Evolutionary conservation across 2,113 vertebrate species (phyloP), one percentile per base, ranked within the genome.

Genomic region (Gopherus flavomarginatus): DNA sequence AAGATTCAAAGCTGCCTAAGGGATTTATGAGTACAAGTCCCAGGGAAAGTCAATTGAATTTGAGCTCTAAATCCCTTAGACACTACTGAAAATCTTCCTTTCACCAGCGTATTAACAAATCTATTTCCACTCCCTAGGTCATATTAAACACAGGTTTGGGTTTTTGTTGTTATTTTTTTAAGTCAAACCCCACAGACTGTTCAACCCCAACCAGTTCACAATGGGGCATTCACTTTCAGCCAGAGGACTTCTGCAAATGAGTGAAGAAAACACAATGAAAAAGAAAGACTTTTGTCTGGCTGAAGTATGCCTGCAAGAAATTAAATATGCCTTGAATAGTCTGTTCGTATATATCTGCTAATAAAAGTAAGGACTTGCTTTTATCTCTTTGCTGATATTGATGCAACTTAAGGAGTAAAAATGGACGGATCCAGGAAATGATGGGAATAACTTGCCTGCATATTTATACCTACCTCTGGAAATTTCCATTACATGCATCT

Each of bases 321-420:
- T n/a, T 1, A 5, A 94, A 81, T 79, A 44, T 83, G 31, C 80
- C 50, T 85, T 90, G 86, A 96, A 95, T 78, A 94, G 94, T 86
- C 92, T 89, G 65, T 90, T 96, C 91, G 81, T 65, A 77, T 82
- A 77, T 84, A 83, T 81, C 96, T 92, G 87, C 54, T 93, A 90
- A 93, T 94, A 95, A 96, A 97, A 96, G 92, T 93, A 95, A 92
- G 89, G 88, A 94, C 88, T n/a, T 86, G 92, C 83, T 84, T 97
- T 95, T 95, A 95, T 97, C 90, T 94, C 92, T 94, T 94, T 87
- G 93, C 90, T 96, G 94, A 96, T 47, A 47, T n/a, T 90, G 93
- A 85, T 86, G 79, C 59, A 97, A 96, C 84, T 96, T 90, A 86
- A 79, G 94, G 84, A 93, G 42, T 81, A 90, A 86, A 95, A 93